Evolutionary conservation across 2,888 invertebrate species (phyloP), one percentile per base, ranked within the genome.

Genomic region (Venusia cambrica): DNA sequence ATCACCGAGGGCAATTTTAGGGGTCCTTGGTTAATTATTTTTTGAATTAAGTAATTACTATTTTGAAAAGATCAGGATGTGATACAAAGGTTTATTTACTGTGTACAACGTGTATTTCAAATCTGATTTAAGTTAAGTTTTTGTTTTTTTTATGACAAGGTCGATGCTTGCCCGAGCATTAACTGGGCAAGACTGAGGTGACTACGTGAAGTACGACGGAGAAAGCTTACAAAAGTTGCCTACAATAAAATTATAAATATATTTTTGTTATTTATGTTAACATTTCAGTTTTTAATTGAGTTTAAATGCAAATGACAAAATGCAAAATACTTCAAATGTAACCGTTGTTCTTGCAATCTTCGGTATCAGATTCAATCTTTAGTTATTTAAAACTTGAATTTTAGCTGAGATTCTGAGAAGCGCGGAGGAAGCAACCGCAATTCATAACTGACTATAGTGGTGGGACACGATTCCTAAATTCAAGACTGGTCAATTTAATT

Each of bases 1-100:
- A 67, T 75, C 71, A 73, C 72, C 67, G 59, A 55, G 42, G 73
- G 61, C 62, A 58, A 45, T 51, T 56, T 53, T 36, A 44, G 47
- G 37, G 15, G 18, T 36, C 37, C 47, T 43, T 47, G 34, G 38
- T 39, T 36, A 47, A 48, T 50, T 43, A 45, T 31, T 41, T n/a
- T 45, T 37, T 34, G 19, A 37, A 40, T 45, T 30, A 40, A 43
- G 45, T 37, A 32, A 41, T 41, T 29, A 33, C 37, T 40, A 35
- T 17, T 34, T 19, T 20, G 20, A 32, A 27, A 16, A 26, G 29
- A 40, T 35, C 24, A 15, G 10, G 3, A 14, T 11, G 9, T 10
- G 28, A 30, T 37, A 37, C 12, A 18, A 5, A 7, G n/a, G 18
- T 19, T 15, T 15, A 19, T 30, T 30, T 37, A 37, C 32, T 19